These are phyloP conservation scores for Ectobius pallidus DNA, from an alignment of 2,888 invertebrate genomes.

Conservation along the genomic window DNA sequence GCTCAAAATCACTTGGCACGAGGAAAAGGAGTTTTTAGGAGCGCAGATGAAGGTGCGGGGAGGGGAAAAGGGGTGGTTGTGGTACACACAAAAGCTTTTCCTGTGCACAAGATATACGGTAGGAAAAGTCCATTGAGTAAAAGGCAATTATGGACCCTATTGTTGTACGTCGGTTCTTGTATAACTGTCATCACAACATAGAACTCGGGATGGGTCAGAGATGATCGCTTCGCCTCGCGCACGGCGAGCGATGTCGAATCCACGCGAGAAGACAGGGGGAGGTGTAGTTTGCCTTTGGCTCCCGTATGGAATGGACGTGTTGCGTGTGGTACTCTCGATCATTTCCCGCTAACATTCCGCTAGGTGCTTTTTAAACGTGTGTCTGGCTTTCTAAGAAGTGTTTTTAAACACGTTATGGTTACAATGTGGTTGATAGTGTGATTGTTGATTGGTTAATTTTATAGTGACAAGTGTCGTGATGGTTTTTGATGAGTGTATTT, in stretches of 20 bases:
- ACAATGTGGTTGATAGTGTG: no score
- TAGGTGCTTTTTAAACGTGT: neutral
- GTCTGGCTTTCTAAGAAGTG: no score
- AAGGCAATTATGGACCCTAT: constrained; percentile 43
- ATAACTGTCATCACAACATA: constrained; percentile 38
- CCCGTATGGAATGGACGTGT: neutral
- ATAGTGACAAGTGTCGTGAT: no score
- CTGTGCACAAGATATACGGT: constrained; percentile 30
- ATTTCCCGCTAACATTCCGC: neutral
- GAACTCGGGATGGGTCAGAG: constrained; percentile 17
- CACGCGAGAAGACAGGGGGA: constrained; percentile 1
- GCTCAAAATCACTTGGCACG: constrained; percentile 32
- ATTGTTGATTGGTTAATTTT: no score
- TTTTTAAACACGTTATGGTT: no score
- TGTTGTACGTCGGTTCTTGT: constrained; percentile 39
- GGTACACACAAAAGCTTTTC: constrained; percentile 30
- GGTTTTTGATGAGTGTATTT: no score
- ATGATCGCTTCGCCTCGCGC: constrained; percentile 17
- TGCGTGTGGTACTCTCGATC: neutral
- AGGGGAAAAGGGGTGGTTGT: neutral
- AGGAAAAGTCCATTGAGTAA: constrained; percentile 43
- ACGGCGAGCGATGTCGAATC: neutral
- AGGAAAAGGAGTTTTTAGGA: neutral
- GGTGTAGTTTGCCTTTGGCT: constrained; percentile 21
- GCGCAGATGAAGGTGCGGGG: no score